A percentile compares a stretch with the other conserved stretches of the same genome.
phyloP scores from a whole-genome alignment of 2,113 vertebrate species.

The Lampris megalopsis region DNA sequence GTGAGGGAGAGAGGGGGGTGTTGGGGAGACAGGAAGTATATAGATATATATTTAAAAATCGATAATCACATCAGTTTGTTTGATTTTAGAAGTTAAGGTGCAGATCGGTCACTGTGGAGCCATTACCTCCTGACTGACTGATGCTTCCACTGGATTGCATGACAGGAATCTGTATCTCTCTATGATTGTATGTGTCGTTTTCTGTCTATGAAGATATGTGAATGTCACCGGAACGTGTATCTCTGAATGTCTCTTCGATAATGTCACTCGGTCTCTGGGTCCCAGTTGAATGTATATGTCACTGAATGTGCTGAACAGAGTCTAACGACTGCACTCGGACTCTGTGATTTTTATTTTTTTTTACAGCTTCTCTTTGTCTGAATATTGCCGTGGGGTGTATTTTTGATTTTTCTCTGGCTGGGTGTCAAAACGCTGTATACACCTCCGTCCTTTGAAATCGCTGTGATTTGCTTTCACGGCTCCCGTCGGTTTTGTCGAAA shows the following conservation, averaged over 20 bases:
- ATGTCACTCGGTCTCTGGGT: conserved; percentile 19
- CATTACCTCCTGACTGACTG: conserved; percentile 14
- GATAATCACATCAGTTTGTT: neutral
- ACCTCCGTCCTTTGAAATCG: conserved; percentile 31
- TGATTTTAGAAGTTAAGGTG: neutral
- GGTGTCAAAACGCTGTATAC: conserved; percentile 1
- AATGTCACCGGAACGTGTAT: conserved; percentile 62
- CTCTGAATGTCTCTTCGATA: conserved; percentile 45
- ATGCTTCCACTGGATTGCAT: conserved; percentile 72
- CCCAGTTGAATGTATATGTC: conserved; percentile 33
- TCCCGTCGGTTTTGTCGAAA: conserved; percentile 5
- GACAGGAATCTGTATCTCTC: conserved; percentile 57
- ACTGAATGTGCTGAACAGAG: conserved; percentile 43
- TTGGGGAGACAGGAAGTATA: neutral
- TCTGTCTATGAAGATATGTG: conserved; percentile 44
- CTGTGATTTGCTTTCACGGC: conserved; percentile 10
- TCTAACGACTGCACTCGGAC: conserved; percentile 13
- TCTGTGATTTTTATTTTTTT: conserved; percentile 3
- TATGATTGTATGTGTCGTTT: conserved; percentile 57
- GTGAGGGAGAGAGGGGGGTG: conserved; percentile 34
- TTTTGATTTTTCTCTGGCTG: conserved; percentile 24
- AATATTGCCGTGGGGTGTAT: neutral
- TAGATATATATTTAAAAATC: neutral
- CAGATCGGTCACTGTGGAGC: conserved; percentile 23
- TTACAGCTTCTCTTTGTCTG: neutral